Conservation (phyloP, 2,113 vertebrate species). For the Hucho hucho region DNA sequence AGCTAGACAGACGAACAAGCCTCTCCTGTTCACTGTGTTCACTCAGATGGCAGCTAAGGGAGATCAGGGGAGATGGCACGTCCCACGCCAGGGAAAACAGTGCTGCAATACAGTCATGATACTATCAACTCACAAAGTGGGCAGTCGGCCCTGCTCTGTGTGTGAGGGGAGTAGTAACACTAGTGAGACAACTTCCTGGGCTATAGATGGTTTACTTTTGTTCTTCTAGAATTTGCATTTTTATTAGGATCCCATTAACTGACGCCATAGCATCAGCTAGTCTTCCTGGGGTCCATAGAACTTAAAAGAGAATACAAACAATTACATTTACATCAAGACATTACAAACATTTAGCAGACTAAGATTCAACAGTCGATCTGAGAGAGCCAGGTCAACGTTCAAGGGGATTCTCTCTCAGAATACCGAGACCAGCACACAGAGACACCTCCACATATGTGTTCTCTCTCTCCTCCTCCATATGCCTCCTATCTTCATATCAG, state of each 20-base stretch:
- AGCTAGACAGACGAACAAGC: slow-evolving; percentile 42
- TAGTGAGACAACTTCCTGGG: background rate
- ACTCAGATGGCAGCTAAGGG: slow-evolving; percentile 56
- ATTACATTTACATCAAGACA: no score
- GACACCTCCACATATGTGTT: background rate
- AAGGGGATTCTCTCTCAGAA: background rate
- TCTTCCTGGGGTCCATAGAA: no score
- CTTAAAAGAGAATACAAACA: no score
- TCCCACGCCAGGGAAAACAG: slow-evolving; percentile 38
- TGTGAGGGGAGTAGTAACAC: slow-evolving; percentile 14
- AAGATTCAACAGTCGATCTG: background rate
- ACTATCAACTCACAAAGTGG: slow-evolving; percentile 37
- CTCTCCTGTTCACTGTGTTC: slow-evolving; percentile 45
- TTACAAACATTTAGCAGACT: background rate
- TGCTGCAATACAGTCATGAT: slow-evolving; percentile 49
- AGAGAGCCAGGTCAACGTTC: background rate
- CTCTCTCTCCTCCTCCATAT: background rate
- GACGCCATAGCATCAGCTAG: no score
- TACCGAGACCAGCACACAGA: background rate
- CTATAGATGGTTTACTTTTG: background rate
- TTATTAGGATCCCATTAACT: no score
- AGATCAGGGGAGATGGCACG: slow-evolving; percentile 43
- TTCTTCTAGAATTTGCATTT: background rate
- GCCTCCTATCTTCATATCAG: background rate
- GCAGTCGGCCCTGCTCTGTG: no score